phyloP scores from a whole-genome alignment of 2,888 invertebrate species.

The Spilarctia lutea region DNA sequence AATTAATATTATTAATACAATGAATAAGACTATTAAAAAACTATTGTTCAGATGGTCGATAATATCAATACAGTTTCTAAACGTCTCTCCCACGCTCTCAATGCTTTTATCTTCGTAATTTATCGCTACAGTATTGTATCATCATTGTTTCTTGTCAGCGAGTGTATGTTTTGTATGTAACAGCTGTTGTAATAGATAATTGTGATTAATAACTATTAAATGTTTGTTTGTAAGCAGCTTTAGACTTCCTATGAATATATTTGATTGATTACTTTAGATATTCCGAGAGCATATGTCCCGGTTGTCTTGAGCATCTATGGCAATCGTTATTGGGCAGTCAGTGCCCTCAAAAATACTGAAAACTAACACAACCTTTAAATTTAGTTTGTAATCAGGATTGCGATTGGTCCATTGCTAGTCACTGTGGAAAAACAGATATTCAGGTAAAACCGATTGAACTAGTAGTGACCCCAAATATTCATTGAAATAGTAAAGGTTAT shows the following conservation, averaged over 20 bases:
- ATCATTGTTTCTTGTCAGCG: slow-evolving; percentile 14
- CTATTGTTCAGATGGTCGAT: background rate
- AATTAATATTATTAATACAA: background rate
- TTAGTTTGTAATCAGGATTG: too few species aligned
- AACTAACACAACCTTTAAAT: too few species aligned
- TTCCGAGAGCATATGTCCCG: too few species aligned
- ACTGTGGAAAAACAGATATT: too few species aligned
- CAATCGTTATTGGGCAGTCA: too few species aligned
- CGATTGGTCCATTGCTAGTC: too few species aligned
- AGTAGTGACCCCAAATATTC: too few species aligned
- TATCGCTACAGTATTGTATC: slow-evolving; percentile 13
- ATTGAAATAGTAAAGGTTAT: too few species aligned
- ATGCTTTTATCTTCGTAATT: slow-evolving; percentile 16
- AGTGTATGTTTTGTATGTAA: slow-evolving; percentile 5
- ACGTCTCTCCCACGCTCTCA: slow-evolving; percentile 17
- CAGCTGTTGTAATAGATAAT: background rate
- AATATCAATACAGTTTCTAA: slow-evolving; percentile 3
- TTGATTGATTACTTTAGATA: background rate
- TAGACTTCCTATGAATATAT: background rate
- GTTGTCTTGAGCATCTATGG: too few species aligned
- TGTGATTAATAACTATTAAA: background rate
- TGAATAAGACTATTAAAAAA: background rate
- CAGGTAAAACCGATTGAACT: too few species aligned
- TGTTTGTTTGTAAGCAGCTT: background rate
- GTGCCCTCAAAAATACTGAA: too few species aligned